Conservation (phyloP, 2,888 invertebrate genomes). For the Uropetala carovei region DNA sequence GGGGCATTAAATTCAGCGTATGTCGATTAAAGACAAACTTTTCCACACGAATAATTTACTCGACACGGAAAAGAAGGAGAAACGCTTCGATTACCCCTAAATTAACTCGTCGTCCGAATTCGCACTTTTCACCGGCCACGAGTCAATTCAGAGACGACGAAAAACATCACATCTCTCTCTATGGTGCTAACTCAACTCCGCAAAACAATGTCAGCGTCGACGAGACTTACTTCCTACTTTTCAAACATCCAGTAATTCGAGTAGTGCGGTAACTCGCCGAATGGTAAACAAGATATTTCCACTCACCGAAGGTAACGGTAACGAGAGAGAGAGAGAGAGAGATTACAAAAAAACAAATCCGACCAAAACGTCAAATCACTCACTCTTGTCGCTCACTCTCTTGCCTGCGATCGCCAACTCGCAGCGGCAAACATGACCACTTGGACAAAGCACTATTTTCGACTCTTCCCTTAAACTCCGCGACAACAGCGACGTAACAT, state of each 20-base stretch:
- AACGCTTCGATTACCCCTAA: not conserved
- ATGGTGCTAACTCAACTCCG: not conserved
- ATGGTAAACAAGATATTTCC: not conserved
- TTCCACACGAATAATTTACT: not conserved
- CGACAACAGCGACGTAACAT: constrained; percentile 10
- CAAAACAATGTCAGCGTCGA: not conserved
- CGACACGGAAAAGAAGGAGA: not conserved
- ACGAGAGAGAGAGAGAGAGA: too few species aligned
- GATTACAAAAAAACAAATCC: not conserved
- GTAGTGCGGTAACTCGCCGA: not conserved
- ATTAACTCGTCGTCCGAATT: not conserved
- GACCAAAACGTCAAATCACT: not conserved
- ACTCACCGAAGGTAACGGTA: not conserved
- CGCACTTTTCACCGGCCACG: not conserved
- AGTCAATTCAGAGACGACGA: not conserved
- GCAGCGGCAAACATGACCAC: not conserved
- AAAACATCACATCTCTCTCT: not conserved
- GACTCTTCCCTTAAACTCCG: not conserved
- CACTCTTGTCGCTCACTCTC: not conserved
- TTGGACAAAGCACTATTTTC: not conserved
- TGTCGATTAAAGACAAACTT: too few species aligned
- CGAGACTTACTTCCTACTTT: not conserved
- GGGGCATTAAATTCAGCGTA: too few species aligned
- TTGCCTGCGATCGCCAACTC: not conserved
- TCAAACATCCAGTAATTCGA: not conserved